Base-by-base conservation (phyloP, 2,113 vertebrate species). In the Brachypodius melanocephalos region DNA sequence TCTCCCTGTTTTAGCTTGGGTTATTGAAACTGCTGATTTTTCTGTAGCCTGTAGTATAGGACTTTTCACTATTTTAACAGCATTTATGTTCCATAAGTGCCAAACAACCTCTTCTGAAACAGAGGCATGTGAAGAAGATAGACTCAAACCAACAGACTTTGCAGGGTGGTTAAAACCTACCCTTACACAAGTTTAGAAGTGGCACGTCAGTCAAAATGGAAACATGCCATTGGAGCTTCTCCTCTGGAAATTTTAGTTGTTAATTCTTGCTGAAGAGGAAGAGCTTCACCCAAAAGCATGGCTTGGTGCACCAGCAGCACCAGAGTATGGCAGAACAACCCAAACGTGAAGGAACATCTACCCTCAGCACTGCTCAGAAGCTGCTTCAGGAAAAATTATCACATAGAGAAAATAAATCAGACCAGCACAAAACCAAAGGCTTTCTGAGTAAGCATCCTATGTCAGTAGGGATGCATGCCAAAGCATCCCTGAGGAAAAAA, bases 351-450 rank as follows among this genome's bases (percentile, higher is more conserved):
- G 40, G n/a, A 36, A 21, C 5, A 2, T 81, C 65, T 87, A 78
- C 45, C 66, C 83, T 91, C 81, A 57, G 66, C 57, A 52, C 25
- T 18, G 25, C 78, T 94, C 71, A 95, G 81, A 96, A 96, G 74
- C 61, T 88, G 40, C 79, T 91, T 69, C 85, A 96, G 78, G 74
- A 95, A 91, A 87, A 89, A 75, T 58, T n/a, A 67, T 65, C 77
- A 61, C 1, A 4, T 0, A 1, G 22, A 22, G 20, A 89, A 93
- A 91, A 78, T 43, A 59, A 88, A 85, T 78, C 66, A 93, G 61
- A 45, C 12, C 21, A 91, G 73, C 52, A 82, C 14, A 87, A 85
- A 94, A 40, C 40, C 36, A 94, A 85, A 87, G 15, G 11, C 43
- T 85, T 78, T 85, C 52, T 87, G 71, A 91, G 85, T 62, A 85